Conservation (phyloP, 2,113 vertebrate genomes). For the Hippocampus zosterae region DNA sequence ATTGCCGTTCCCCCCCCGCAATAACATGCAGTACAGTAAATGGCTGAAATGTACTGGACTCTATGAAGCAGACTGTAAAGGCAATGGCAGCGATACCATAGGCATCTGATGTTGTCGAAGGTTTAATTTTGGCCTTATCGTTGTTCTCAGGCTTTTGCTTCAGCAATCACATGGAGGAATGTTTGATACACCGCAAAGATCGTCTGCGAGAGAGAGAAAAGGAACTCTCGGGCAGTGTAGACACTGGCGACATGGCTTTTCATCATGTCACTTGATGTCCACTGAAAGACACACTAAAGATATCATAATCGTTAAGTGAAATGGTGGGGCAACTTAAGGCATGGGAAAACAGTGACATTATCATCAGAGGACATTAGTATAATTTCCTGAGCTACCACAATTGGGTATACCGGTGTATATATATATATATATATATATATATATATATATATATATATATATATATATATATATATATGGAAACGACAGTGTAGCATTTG, state of each 20-base stretch:
- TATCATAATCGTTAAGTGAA: constrained; percentile 25
- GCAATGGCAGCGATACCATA: not conserved
- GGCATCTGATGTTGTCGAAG: constrained; percentile 22
- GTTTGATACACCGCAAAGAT: constrained; percentile 2
- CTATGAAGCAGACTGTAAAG: not conserved
- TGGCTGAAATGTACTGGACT: no score
- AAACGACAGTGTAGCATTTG: constrained; percentile 12
- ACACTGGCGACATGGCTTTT: constrained; percentile 46
- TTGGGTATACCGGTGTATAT: constrained; percentile 4
- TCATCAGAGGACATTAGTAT: constrained; percentile 3
- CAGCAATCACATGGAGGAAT: constrained; percentile 41
- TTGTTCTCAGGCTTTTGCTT: constrained; percentile 60
- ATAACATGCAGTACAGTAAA: no score
- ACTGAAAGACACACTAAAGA: constrained; percentile 32
- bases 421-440: no score
- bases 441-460: no score
- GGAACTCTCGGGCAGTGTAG: constrained; percentile 25
- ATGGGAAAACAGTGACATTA: constrained; percentile 31
- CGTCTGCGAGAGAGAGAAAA: constrained; percentile 24
- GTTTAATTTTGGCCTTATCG: constrained; percentile 49
- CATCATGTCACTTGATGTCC: constrained; percentile 30
- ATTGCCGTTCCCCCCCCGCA: no score
- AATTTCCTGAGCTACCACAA: constrained; percentile 31
- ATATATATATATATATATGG: not conserved
- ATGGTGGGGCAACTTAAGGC: constrained; percentile 22